phyloP scores from a whole-genome alignment of 2,888 invertebrate genomes.

The Acholoe squamosa region DNA sequence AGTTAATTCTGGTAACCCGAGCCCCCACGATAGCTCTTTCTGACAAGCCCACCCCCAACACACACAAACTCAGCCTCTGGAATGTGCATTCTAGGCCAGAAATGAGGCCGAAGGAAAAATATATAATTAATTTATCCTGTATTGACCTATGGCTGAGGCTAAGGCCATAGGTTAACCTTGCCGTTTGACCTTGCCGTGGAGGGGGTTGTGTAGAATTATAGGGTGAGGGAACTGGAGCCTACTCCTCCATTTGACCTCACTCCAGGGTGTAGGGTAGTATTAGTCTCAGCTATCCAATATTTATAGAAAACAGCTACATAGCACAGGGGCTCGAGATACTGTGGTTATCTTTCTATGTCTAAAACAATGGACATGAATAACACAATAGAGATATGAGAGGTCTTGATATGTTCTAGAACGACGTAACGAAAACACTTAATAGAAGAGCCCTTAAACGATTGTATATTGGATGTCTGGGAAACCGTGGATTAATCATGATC shows the following conservation, averaged over 20 bases:
- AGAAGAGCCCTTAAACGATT: too few relatives aligned
- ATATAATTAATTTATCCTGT: neutral
- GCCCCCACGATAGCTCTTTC: neutral
- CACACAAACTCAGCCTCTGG: neutral
- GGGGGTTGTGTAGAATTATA: neutral
- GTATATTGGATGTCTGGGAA: too few relatives aligned
- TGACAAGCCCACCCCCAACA: neutral
- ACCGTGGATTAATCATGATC: too few relatives aligned
- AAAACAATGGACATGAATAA: too few relatives aligned
- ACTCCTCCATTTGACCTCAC: neutral
- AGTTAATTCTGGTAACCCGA: neutral
- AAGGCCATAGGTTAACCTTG: slow-evolving; percentile 23
- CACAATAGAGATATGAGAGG: too few relatives aligned
- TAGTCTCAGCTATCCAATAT: neutral
- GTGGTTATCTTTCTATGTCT: neutral
- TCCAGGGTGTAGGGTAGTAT: neutral
- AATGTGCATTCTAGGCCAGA: neutral
- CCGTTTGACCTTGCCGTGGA: neutral
- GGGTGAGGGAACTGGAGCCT: neutral
- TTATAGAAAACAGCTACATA: neutral
- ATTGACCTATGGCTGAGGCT: neutral
- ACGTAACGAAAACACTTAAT: too few relatives aligned
- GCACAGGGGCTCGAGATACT: neutral
- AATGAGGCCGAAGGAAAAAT: neutral
- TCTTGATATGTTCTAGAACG: too few relatives aligned